These are phyloP conservation scores for Pao palembangensis DNA, from an alignment of 2,113 vertebrate species.

Conservation along the genomic window DNA sequence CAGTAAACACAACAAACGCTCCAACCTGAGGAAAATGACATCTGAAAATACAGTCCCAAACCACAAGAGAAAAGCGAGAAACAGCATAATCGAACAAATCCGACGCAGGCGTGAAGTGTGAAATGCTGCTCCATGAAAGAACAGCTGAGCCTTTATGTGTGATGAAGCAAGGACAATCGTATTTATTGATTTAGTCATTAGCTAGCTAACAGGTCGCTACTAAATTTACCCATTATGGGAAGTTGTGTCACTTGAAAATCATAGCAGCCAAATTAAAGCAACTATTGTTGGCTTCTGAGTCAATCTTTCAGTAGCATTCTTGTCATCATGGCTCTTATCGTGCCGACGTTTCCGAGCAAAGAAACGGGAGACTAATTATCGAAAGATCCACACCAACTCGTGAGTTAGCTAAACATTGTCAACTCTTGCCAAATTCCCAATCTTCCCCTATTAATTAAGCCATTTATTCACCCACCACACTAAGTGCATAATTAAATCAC, in stretches of 20 bases:
- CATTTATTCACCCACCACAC: conserved; percentile 76
- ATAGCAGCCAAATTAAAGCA: conserved; percentile 56
- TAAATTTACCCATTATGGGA: conserved; percentile 48
- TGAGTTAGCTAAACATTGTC: conserved; percentile 68
- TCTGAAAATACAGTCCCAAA: conserved; percentile 58
- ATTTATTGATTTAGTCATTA: conserved; percentile 62
- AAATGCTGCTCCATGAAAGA: conserved; percentile 48
- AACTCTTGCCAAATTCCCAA: conserved; percentile 71
- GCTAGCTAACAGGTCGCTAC: conserved; percentile 39
- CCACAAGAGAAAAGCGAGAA: conserved; percentile 54
- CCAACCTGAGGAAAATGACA: conserved; percentile 54
- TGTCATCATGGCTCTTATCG: conserved; percentile 55
- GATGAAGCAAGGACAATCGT: conserved; percentile 29
- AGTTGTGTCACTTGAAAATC: conserved; percentile 53
- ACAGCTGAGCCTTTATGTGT: conserved; percentile 57
- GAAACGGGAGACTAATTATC: conserved; percentile 69
- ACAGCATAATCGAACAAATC: conserved; percentile 61
- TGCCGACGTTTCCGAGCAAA: conserved; percentile 68
- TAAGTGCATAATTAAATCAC: conserved; percentile 80
- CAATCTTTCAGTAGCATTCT: conserved; percentile 55
- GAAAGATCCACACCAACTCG: conserved; percentile 64
- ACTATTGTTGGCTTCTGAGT: conserved; percentile 43
- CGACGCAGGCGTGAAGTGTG: conserved; percentile 67
- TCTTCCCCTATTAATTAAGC: conserved; percentile 76
- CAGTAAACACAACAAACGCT: conserved; percentile 64